Conservation (phyloP, 1,140 invertebrate genomes). For the Anoplophora glabripennis region DNA sequence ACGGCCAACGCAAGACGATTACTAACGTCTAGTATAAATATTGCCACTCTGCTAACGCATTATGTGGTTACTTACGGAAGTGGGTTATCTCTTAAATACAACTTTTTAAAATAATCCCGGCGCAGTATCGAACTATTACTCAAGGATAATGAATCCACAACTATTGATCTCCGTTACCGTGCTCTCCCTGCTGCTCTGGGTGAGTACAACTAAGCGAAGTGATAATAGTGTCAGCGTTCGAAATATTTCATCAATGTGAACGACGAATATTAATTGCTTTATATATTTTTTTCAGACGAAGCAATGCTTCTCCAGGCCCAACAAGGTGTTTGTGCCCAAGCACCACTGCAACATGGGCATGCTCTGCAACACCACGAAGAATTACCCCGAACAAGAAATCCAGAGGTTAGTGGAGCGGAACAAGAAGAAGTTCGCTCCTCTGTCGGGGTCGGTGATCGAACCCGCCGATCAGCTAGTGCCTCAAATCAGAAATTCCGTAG, state of each 20-base stretch:
- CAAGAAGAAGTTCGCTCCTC: conserved; percentile 18
- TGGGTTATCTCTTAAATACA: conserved; percentile 3
- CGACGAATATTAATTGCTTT: background rate
- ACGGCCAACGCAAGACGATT: no score
- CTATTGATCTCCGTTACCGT: background rate
- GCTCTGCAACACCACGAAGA: conserved; percentile 15
- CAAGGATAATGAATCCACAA: background rate
- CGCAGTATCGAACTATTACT: background rate
- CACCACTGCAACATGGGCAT: conserved; percentile 1
- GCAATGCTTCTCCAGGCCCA: background rate
- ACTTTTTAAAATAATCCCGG: background rate
- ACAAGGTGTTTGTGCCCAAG: conserved; percentile 17
- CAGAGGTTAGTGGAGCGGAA: conserved; percentile 25
- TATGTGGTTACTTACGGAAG: background rate
- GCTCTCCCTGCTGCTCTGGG: background rate
- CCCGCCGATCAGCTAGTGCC: conserved; percentile 18
- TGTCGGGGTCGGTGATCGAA: conserved; percentile 27
- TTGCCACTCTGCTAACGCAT: no score
- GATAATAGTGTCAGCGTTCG: background rate
- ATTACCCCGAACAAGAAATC: conserved; percentile 30
- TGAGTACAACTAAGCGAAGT: background rate
- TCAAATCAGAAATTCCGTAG: conserved; percentile 3
- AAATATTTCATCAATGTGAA: background rate
- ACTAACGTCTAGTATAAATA: no score
- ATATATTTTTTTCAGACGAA: background rate